phyloP scores from a whole-genome alignment of 2,888 invertebrate species.

The Quadroppia sp. region DNA sequence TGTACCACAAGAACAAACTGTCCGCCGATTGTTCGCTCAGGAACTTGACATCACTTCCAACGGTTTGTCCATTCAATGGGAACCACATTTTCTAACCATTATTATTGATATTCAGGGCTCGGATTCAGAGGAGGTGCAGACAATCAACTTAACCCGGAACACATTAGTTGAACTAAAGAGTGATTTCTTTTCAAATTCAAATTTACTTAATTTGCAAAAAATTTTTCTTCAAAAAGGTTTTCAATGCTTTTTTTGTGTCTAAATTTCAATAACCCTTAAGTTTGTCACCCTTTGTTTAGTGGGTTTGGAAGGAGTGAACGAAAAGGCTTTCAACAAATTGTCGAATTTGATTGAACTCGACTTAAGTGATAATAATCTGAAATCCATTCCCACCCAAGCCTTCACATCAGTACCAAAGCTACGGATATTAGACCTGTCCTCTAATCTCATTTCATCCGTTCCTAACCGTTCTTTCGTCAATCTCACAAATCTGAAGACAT shows the following conservation, averaged over 20 bases:
- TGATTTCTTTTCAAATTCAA: slow-evolving; percentile 31
- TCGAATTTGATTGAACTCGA: slow-evolving; percentile 38
- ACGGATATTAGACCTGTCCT: slow-evolving; percentile 32
- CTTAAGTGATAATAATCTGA: slow-evolving; percentile 33
- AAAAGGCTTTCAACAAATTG: slow-evolving; percentile 30
- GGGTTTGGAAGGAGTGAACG: slow-evolving; percentile 34
- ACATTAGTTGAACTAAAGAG: slow-evolving; percentile 30
- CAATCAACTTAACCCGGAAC: slow-evolving; percentile 38
- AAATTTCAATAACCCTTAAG: too few species aligned
- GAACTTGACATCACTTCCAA: slow-evolving; percentile 23
- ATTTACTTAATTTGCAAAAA: slow-evolving; percentile 38
- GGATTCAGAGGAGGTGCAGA: slow-evolving; percentile 9
- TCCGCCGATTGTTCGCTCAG: slow-evolving; percentile 36
- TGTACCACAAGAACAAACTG: slow-evolving; percentile 18
- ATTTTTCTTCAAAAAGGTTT: slow-evolving; percentile 38
- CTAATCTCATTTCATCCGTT: slow-evolving; percentile 35
- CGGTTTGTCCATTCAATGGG: slow-evolving; percentile 1
- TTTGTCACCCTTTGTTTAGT: too few species aligned
- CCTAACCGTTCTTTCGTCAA: slow-evolving; percentile 12
- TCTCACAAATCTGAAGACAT: slow-evolving; percentile 25
- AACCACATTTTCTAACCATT: not conserved
- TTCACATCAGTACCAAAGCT: slow-evolving; percentile 24
- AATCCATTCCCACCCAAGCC: slow-evolving; percentile 32
- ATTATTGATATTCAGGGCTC: not conserved
- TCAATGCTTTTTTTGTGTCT: not conserved